These are phyloP conservation scores for Yponomeuta plumbellus DNA, from an alignment of 2,888 invertebrate species.

Conservation along the genomic window DNA sequence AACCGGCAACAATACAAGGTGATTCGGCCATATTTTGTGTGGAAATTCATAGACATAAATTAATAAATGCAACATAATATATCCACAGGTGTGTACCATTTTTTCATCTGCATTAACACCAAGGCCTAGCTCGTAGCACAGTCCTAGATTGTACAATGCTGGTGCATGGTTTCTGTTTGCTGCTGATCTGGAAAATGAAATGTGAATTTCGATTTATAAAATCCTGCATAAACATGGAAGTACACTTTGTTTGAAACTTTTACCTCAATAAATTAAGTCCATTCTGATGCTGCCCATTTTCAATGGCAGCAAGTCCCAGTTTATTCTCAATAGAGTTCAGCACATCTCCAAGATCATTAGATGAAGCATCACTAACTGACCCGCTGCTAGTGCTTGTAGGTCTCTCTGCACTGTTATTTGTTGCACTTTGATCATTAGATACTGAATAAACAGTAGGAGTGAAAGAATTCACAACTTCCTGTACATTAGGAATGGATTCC, in stretches of 20 bases:
- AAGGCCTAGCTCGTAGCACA: constrained; percentile 82
- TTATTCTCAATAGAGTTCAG: constrained; percentile 78
- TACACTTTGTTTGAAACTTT: too few relatives aligned
- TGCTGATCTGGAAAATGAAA: constrained; percentile 59
- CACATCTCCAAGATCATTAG: constrained; percentile 67
- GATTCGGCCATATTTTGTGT: too few relatives aligned
- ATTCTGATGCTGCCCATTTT: constrained; percentile 71
- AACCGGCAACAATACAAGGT: too few relatives aligned
- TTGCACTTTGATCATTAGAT: constrained; percentile 51
- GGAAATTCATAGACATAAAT: background rate
- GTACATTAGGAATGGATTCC: constrained; percentile 39
- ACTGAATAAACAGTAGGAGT: constrained; percentile 55
- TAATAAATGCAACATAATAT: background rate
- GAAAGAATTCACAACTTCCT: constrained; percentile 39
- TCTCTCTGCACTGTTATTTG: constrained; percentile 25
- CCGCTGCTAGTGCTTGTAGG: constrained; percentile 20
- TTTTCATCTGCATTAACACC: constrained; percentile 77
- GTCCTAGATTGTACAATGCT: constrained; percentile 81
- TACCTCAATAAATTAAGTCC: constrained; percentile 74
- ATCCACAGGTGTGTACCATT: constrained; percentile 55
- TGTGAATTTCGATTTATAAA: background rate
- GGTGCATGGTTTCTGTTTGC: constrained; percentile 76
- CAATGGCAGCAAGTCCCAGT: constrained; percentile 76
- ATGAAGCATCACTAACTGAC: constrained; percentile 39
- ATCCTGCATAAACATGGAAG: background rate